These are phyloP conservation scores for Alectoris magna DNA, from an alignment of 2,797 vertebrate species.

Conservation along the genomic window DNA sequence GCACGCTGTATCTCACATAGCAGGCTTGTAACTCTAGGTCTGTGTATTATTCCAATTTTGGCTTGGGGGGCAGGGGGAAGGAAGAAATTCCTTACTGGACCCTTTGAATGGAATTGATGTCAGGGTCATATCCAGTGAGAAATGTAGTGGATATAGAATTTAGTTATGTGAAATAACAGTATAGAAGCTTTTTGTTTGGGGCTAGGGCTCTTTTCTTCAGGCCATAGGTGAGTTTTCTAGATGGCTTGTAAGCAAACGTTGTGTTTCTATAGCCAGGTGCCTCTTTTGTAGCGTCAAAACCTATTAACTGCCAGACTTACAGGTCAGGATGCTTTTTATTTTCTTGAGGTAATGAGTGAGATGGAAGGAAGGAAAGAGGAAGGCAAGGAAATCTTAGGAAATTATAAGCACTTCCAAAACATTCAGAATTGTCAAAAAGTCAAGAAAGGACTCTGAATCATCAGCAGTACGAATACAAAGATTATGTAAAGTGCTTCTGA, in stretches of 20 bases:
- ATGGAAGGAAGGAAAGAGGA: neutral
- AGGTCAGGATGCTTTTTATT: neutral
- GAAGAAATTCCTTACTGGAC: neutral
- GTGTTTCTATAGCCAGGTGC: neutral
- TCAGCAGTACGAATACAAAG: neutral
- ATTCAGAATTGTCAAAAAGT: neutral
- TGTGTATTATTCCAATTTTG: neutral
- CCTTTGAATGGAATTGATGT: neutral
- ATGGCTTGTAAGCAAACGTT: neutral
- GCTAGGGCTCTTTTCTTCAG: neutral
- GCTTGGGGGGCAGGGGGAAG: neutral
- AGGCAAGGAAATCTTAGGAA: neutral
- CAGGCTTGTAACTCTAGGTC: neutral
- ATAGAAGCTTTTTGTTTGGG: neutral
- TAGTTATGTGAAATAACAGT: neutral
- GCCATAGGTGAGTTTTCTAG: neutral
- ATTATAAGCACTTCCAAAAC: neutral
- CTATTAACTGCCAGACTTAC: neutral
- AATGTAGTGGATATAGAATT: neutral
- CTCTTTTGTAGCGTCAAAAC: constrained; percentile 1
- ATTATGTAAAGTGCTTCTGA: neutral
- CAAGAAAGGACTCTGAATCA: neutral
- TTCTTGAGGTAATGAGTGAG: neutral
- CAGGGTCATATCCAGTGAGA: neutral
- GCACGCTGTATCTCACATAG: neutral